Evolutionary conservation across 2,888 invertebrate species (phyloP).

Genomic region (Cryptus viduatorius): DNA sequence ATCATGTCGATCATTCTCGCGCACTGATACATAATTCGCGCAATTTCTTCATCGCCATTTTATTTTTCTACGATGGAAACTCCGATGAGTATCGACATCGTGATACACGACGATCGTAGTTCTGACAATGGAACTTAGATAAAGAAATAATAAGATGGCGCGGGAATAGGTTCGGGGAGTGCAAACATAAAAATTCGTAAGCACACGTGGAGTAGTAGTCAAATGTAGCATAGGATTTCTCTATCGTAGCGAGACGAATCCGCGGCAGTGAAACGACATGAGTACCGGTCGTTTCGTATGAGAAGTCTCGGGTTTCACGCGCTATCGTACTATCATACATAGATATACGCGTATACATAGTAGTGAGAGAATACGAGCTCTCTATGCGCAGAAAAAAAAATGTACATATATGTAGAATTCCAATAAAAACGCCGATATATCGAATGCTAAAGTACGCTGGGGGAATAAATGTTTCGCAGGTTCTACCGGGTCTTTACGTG

Average conservation of each 20-base stretch:
- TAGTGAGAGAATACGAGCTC: no score
- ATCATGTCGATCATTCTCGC: not conserved
- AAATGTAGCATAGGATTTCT: conserved; percentile 39
- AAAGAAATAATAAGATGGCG: conserved; percentile 1
- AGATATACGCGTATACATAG: not conserved
- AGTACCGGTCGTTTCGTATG: conserved; percentile 8
- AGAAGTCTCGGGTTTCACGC: not conserved
- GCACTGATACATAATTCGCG: no score
- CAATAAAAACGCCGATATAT: conserved; percentile 24
- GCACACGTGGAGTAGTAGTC: not conserved
- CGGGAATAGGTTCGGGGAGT: not conserved
- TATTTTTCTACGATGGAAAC: not conserved
- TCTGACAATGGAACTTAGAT: no score
- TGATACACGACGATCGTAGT: no score
- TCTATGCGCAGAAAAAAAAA: not conserved
- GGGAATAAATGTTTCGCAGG: conserved; percentile 86
- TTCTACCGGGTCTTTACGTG: conserved; percentile 97
- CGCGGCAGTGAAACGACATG: conserved; percentile 15
- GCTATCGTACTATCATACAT: conserved; percentile 6
- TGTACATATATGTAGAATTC: not conserved
- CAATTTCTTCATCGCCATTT: not conserved
- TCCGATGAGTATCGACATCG: not conserved
- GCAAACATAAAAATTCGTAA: conserved; percentile 29
- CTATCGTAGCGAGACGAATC: conserved; percentile 49
- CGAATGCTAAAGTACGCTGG: conserved; percentile 19